A percentile compares a stretch with the other conserved stretches of the same genome.
Evolutionary conservation across 2,113 vertebrate genomes (phyloP).

Genomic region (Tetrax tetrax): DNA sequence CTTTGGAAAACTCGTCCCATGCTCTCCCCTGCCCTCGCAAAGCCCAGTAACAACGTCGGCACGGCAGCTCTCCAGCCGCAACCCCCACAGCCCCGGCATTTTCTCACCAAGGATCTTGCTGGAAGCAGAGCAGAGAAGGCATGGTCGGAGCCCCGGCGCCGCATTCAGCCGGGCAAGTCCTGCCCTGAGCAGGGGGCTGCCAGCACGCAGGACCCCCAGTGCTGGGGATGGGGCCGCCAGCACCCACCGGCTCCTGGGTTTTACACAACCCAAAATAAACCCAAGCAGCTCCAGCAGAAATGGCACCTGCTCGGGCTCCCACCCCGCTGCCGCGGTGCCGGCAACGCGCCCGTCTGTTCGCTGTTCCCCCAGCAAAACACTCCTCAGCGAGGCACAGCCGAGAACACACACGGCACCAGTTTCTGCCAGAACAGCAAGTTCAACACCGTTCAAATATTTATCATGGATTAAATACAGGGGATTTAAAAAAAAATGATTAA

Average conservation of each 20-base stretch:
- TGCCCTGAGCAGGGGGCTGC: too few relatives aligned
- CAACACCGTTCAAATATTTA: slow-evolving; percentile 66
- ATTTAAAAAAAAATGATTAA: slow-evolving; percentile 27
- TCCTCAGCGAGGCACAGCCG: slow-evolving; percentile 52
- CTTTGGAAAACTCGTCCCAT: neutral
- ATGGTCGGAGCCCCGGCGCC: too few relatives aligned
- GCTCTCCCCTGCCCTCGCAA: neutral
- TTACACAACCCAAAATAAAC: neutral
- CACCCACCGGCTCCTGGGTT: neutral
- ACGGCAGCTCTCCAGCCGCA: too few relatives aligned
- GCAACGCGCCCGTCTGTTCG: slow-evolving; percentile 45
- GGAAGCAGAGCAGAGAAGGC: too few relatives aligned
- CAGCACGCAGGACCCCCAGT: neutral
- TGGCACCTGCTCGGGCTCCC: neutral
- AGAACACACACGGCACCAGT: slow-evolving; percentile 18
- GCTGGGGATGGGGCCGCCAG: neutral
- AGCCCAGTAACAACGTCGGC: too few relatives aligned
- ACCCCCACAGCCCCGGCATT: too few relatives aligned
- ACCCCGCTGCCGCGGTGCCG: neutral
- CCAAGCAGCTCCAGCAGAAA: neutral
- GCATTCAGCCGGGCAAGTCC: too few relatives aligned
- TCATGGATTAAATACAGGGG: slow-evolving; percentile 30
- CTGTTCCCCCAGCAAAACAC: slow-evolving; percentile 34
- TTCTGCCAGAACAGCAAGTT: slow-evolving; percentile 47
- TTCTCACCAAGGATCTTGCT: too few relatives aligned